Base-by-base conservation (phyloP, 64 coral and sea anemone genomes). In the Stichodactyla helianthus region DNA sequence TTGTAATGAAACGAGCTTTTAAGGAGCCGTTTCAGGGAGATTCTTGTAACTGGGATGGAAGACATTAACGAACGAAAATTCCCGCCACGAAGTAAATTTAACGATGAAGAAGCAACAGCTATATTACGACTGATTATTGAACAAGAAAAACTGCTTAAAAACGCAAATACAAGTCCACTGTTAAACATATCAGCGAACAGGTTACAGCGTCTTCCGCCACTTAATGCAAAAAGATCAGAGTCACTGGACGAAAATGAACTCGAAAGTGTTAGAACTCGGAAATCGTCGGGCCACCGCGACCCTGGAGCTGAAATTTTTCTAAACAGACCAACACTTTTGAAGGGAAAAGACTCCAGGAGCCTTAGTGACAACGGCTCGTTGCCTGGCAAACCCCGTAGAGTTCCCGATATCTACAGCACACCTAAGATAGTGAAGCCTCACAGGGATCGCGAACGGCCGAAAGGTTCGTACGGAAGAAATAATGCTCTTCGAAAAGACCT, bases 31-130 rank as follows among this genome's bases (percentile, higher is more conserved):
- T 23, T 26, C 17, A 23, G 26, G 17, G 26, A 10, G 68, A 27
- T 74, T 65, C 1, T 12, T 16, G 14, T 9, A 4, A 31, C 0
- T 28, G 35, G 51, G 4, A 96, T 97, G 94, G 91, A 97, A 84
- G 89, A 95, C 22, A 90, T 85, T 3, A 79, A 78, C 55, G 92
- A 90, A 67, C 65, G 94, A 26, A 81, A 89, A 58, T 68, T 97
- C 51, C 94, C 94, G 4, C 94, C 94, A 8, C 50, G 94, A 9
- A 97, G 94, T 51, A 97, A 97, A 80, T 97, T 97, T 27, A 97
- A 97, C 81, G 94, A 97, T 31, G 94, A 97, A 77, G 94, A 97
- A 90, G 88, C 94, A 6, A 97, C 94, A 10, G 94, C 88, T 68
- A 88, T 97, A 44, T 82, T 97, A 25, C 55, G 94, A 77, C 77